Base-by-base conservation (phyloP, 2,113 vertebrate species). In the Dipodomys spectabilis region DNA sequence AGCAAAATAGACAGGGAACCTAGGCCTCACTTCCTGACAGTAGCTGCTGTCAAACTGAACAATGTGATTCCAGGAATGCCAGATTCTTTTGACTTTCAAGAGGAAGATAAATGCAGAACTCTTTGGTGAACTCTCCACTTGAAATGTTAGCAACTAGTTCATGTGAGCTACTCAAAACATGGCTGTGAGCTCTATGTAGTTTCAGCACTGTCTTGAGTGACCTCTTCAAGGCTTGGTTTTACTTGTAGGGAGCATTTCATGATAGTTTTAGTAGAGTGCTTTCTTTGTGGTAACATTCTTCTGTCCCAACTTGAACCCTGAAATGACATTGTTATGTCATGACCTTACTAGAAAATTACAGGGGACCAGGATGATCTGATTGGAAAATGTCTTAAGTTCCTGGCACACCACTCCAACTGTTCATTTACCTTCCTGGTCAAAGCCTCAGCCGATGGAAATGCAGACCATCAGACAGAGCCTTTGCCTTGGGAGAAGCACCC, bases 111-210 rank as follows among this genome's bases (percentile, higher is more conserved):
- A 82, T 79, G 53, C 65, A 27, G n/a, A 39, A 2, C 45, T 78
- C 49, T 23, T 44, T 73, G 39, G 39, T 39, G 9, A 90, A 20
- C 6, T 25, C 9, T 15, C 30, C 64, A 13, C 82, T 80, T 73
- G 6, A 68, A 60, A 75, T 39, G 11, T 68, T 19, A 91, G 44
- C 7, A 39, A 53, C 32, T n/a, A 13, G 6, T 65, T 12, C 28
- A 15, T 44, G 10, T 7, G 65, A 18, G 30, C 7, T 4, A 23
- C 53, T n/a, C 49, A 28, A 13, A 71, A 22, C 67, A 71, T 30
- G 68, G 2, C 18, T 60, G 5, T 23, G 5, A 11, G 32, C 10
- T 39, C 6, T 8, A 30, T 0, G 1, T 5, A n/a, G 30, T 32
- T 35, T 53, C 9, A 62, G n/a, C 32, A 75, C 30, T 16, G 27